Evolutionary conservation across 2,888 invertebrate species (phyloP).

Genomic region (Iselma pallidipennis): DNA sequence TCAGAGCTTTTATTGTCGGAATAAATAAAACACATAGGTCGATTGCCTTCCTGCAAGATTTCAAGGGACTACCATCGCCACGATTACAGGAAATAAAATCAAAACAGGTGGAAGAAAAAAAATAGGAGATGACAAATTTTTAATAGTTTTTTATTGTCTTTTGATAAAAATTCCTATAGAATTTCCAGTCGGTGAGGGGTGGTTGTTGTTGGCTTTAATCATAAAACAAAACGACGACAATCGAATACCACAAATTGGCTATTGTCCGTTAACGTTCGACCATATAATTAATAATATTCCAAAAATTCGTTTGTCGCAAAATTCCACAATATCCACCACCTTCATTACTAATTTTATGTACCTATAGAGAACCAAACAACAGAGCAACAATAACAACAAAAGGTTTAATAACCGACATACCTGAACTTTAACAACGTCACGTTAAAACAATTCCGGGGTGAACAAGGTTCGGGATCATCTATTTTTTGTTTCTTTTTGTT

Average conservation of each 20-base stretch:
- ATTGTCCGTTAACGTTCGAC: constrained; percentile 36
- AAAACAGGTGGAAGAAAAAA: not conserved
- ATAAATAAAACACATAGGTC: constrained; percentile 26
- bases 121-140: constrained; percentile 12
- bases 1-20: constrained; percentile 38
- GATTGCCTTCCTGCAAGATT: constrained; percentile 20
- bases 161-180: not conserved
- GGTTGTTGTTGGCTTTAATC: constrained; percentile 3
- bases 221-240: constrained; percentile 25
- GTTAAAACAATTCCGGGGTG: constrained; percentile 12
- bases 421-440: constrained; percentile 25
- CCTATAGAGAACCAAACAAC: not conserved
- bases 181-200: not conserved
- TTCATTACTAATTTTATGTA: constrained; percentile 44
- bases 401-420: constrained; percentile 50
- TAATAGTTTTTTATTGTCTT: not conserved
- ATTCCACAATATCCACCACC: constrained; percentile 43
- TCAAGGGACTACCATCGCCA: constrained; percentile 10
- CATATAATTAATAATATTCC: constrained; percentile 45
- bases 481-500: not conserved
- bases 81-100: not conserved
- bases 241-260: constrained; percentile 40
- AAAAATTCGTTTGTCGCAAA: constrained; percentile 41
- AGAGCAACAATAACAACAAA: constrained; percentile 34
- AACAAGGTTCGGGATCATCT: not conserved